These are phyloP conservation scores for Calcarius lapponicus DNA, from an alignment of 2,797 vertebrate species.

Conservation along the genomic window DNA sequence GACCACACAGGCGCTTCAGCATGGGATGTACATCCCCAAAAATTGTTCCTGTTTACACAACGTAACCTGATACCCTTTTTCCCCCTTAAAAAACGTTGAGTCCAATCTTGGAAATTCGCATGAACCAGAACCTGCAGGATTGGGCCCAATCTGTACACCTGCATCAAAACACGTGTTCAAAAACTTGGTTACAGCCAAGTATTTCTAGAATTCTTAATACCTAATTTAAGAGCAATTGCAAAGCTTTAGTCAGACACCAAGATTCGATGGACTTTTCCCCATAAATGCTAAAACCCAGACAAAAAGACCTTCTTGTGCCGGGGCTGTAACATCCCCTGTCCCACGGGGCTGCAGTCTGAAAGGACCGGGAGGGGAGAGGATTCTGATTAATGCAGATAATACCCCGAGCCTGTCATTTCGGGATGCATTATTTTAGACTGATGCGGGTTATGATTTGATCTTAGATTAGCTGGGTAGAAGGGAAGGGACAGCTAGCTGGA, in stretches of 20 bases:
- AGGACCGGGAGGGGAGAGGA: background rate
- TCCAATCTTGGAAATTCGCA: background rate
- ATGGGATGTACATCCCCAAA: background rate
- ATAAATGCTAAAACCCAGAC: background rate
- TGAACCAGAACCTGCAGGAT: background rate
- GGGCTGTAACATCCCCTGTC: background rate
- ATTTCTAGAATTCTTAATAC: background rate
- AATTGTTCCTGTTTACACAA: background rate
- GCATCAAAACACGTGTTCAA: background rate
- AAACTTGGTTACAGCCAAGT: background rate
- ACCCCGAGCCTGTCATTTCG: background rate
- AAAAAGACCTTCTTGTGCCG: background rate
- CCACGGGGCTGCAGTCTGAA: background rate
- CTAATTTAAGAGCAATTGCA: background rate
- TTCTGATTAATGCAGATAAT: background rate
- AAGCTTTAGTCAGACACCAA: background rate
- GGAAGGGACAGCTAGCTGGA: background rate
- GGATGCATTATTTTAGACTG: background rate
- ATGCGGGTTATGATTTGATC: background rate
- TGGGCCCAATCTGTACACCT: background rate
- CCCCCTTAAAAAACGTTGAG: fast-evolving
- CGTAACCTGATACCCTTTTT: background rate
- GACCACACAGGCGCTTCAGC: background rate
- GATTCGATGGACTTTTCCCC: background rate
- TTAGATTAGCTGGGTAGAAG: background rate